Base-by-base conservation (phyloP, 1,140 invertebrate genomes). In the Papilio glaucus region DNA sequence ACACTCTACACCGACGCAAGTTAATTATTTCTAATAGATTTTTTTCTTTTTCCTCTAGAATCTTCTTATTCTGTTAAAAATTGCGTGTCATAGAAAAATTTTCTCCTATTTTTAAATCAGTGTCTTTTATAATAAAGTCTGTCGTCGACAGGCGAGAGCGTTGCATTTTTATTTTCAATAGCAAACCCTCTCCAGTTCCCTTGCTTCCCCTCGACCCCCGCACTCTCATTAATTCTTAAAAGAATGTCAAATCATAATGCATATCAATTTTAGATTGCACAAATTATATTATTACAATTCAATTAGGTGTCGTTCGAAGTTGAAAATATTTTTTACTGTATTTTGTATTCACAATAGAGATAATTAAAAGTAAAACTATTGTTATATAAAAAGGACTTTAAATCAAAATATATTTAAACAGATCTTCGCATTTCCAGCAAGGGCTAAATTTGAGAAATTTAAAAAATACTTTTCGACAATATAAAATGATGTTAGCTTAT, bases 81-180 rank as follows among this genome's bases (percentile, higher is more conserved):
- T 57, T 57, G 49, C 21, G 9, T 24, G 18, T 57, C 49, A 57
- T 57, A 57, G 49, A 57, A 57, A 33, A 57, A 57, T 24, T 57
- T 57, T 57, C 49, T 57, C 49, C 49, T 57, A 57, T 57, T 57
- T 57, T 57, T 57, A 57, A 57, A 57, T 57, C 49, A 57, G 49
- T 57, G 49, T 57, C 49, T 57, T 21, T 57, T 57, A 57, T 57
- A 57, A 57, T 57, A 57, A 57, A 57, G 49, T 57, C 49, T 57
- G 49, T 57, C 49, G 49, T 57, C 49, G 49, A 57, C 49, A 57
- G 49, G 49, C 49, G 49, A 57, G 18, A 24, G 49, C 21, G 49
- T 57, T 57, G 49, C 49, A 26, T 57, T 57, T 57, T 57, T 57
- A 57, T 57, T 57, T 57, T 57, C 49, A 57, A 57, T 57, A 57